Evolutionary conservation across 1,140 invertebrate species (phyloP).

Genomic region (Hesperophylax magnus): DNA sequence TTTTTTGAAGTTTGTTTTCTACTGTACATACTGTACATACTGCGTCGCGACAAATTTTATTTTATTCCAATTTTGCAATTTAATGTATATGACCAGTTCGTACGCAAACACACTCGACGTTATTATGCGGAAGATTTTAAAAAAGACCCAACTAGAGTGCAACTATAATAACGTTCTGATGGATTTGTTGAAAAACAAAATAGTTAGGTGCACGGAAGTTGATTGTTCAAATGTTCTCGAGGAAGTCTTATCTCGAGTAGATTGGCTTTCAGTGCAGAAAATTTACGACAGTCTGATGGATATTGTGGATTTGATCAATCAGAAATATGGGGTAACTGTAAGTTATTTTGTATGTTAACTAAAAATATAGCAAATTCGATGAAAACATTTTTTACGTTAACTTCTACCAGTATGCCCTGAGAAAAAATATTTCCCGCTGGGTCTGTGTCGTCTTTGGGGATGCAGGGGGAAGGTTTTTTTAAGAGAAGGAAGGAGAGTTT

Average conservation of each 20-base stretch:
- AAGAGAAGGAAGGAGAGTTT: too few relatives aligned
- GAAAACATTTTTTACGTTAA: too few relatives aligned
- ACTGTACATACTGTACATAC: neutral
- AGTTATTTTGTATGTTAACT: too few relatives aligned
- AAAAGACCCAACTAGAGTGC: neutral
- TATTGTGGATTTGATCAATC: neutral
- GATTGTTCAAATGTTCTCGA: neutral
- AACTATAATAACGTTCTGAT: neutral
- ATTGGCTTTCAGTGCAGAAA: neutral
- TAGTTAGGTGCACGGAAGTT: neutral
- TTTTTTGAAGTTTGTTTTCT: neutral
- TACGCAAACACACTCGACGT: neutral
- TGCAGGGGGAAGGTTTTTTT: too few relatives aligned
- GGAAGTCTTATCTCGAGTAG: neutral
- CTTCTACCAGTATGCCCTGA: too few relatives aligned
- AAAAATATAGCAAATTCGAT: too few relatives aligned
- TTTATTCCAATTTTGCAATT: neutral
- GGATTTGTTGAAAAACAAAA: neutral
- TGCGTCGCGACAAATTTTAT: neutral
- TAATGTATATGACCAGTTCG: neutral
- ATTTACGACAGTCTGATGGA: neutral
- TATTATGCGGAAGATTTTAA: neutral
- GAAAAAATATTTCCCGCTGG: too few relatives aligned
- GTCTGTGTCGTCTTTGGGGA: too few relatives aligned
- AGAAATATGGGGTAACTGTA: neutral